Evolutionary conservation across 2,888 invertebrate genomes (phyloP), one percentile per base, ranked within the genome.

Genomic region (Tiphia femorata): DNA sequence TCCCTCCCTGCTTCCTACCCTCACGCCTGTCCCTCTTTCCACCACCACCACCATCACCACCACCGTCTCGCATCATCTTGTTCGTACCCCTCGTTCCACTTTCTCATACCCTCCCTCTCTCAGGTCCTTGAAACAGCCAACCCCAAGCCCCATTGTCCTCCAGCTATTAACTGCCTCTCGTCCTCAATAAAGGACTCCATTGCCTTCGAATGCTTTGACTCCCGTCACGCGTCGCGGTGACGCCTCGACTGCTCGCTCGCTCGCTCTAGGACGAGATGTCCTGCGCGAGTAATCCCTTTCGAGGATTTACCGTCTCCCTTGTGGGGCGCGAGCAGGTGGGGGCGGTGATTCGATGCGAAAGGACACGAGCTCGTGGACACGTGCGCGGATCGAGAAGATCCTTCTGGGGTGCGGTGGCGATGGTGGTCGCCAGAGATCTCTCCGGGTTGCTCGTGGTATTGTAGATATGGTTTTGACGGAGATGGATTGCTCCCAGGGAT

Each of bases 71-170:
- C 23, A 8, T 17, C 12, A 4, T 21, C 41, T 41, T 12, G 19
- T 23, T 16, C 12, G 6, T 23, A n/a, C n/a, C 42, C 23, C 42
- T 14, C 42, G 16, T 42, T 25, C 42, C 42, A 23, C 23, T 16
- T 37, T 37, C 37, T 19, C 37, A 19, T 16, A 37, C 37, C 67
- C 67, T 70, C 62, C 56, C 48, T 25, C 21, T 70, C 63, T 50
- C 54, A 65, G 70, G 66, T 69, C 70, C 73, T 74, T 67, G 65
- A 70, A 70, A 68, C 72, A 62, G 67, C 74, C 72, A 71, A 73
- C 75, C 75, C 72, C 75, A 21, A 66, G 72, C 66, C 66, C 64
- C 68, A 78, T 79, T 79, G 78, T 79, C 75, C 77, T 73, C 67
- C 70, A 66, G 73, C 75, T 74, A 77, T 77, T 78, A 78, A 74